Percentiles rank a stretch among this genome's conserved stretches.
phyloP scores from a whole-genome alignment of 2,797 vertebrate species.

The Meriones psammophilus region DNA sequence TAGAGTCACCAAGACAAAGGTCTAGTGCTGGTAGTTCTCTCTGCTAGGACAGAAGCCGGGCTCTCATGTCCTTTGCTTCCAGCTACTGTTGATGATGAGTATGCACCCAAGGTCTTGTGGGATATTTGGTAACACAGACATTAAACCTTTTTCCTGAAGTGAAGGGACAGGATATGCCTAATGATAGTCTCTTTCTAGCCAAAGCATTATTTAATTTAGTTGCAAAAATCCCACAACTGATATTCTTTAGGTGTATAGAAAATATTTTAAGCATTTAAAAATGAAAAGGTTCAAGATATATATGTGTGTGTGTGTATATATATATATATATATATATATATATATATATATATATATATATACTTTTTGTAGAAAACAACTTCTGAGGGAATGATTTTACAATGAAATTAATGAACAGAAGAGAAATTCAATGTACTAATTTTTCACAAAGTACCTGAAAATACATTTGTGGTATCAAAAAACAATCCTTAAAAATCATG shows the following conservation, averaged over 20 bases:
- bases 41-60: neutral
- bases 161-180: neutral
- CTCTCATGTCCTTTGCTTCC: neutral
- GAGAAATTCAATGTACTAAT: conserved; percentile 23
- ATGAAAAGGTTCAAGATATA: neutral
- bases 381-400: conserved; percentile 29
- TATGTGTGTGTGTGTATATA: neutral
- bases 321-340: neutral
- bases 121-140: neutral
- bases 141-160: neutral
- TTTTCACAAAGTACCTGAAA: conserved; percentile 26
- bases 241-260: neutral
- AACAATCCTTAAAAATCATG: neutral
- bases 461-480: neutral
- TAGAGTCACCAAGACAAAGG: neutral
- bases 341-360: neutral
- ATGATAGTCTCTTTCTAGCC: neutral
- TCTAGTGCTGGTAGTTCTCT: neutral
- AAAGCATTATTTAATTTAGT: neutral
- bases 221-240: neutral
- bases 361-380: conserved; percentile 15
- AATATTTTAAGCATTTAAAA: conserved; percentile 51
- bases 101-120: neutral
- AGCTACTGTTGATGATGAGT: neutral
- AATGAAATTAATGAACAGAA: conserved; percentile 38